Percentiles rank a stretch among this genome's conserved stretches.
Evolutionary conservation across 2,888 invertebrate species (phyloP).

Genomic region (Eurytoma adleriae): DNA sequence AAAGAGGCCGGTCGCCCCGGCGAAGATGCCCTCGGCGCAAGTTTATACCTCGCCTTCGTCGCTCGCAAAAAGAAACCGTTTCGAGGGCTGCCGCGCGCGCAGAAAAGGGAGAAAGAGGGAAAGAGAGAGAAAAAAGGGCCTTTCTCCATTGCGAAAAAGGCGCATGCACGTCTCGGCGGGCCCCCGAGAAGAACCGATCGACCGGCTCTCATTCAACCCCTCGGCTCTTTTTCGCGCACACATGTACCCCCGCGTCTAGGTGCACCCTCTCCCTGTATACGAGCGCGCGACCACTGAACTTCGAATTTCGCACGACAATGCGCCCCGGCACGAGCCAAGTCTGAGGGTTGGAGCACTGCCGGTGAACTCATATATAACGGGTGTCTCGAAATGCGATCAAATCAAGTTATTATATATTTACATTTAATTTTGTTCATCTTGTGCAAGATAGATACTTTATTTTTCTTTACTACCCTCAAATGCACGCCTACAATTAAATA

Average conservation of each 20-base stretch:
- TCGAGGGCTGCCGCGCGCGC: background rate
- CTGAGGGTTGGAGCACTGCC: conserved; percentile 60
- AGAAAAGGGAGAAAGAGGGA: conserved; percentile 7
- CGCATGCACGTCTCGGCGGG: background rate
- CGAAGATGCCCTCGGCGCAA: background rate
- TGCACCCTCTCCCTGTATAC: conserved; percentile 1
- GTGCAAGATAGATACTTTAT: no score
- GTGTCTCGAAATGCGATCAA: background rate
- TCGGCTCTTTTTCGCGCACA: conserved; percentile 16
- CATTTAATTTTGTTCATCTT: no score
- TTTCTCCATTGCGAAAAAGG: conserved; percentile 39
- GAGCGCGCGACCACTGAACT: conserved; percentile 53
- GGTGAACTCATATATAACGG: conserved; percentile 31
- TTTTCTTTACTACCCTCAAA: no score
- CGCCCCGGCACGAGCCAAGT: conserved; percentile 73
- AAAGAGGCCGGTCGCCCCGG: conserved; percentile 34
- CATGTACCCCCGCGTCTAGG: background rate
- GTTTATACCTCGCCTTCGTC: no score
- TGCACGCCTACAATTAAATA: no score
- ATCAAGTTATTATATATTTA: no score
- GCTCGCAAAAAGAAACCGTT: background rate
- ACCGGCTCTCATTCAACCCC: conserved; percentile 41
- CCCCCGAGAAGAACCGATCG: conserved; percentile 23
- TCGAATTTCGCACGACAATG: conserved; percentile 67
- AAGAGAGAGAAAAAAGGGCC: conserved; percentile 15